Percentiles rank a stretch among this genome's conserved stretches.
These are phyloP conservation scores for Allolobophora icterica DNA, from an alignment of 2,888 invertebrate genomes.

Conservation along the genomic window DNA sequence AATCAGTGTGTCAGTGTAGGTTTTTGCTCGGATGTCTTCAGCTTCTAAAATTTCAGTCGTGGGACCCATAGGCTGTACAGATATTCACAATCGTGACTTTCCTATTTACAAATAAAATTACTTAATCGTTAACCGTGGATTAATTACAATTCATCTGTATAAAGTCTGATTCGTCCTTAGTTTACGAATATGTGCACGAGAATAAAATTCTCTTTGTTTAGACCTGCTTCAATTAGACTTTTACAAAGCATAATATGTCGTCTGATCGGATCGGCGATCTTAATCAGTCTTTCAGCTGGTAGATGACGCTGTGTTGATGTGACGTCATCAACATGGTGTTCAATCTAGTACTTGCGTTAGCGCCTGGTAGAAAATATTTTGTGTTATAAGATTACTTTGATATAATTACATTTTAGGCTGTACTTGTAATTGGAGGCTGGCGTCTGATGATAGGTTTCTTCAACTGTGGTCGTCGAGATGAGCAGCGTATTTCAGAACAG, in stretches of 20 bases:
- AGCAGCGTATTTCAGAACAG: neutral
- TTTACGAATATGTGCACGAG: neutral
- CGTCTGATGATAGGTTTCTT: neutral
- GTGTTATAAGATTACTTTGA: neutral
- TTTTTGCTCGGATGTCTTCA: too few relatives aligned
- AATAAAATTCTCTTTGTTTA: too few relatives aligned
- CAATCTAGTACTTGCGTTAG: neutral
- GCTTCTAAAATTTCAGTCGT: too few relatives aligned
- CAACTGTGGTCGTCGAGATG: neutral
- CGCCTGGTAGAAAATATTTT: conserved; percentile 9
- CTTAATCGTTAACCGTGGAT: neutral
- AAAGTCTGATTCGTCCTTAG: neutral
- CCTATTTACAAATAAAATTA: neutral
- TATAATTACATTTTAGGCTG: neutral
- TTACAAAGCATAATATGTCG: too few relatives aligned
- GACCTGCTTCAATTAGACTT: too few relatives aligned
- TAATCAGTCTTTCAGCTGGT: neutral
- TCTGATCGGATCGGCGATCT: too few relatives aligned
- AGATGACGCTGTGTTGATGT: neutral
- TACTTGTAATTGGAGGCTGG: neutral
- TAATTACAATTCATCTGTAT: neutral
- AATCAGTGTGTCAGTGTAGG: too few relatives aligned
- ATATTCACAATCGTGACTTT: too few relatives aligned
- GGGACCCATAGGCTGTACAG: too few relatives aligned
- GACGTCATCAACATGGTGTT: neutral